Evolutionary conservation across 2,113 vertebrate species (phyloP), one percentile per base, ranked within the genome.

Genomic region (Actenoides hombroni): DNA sequence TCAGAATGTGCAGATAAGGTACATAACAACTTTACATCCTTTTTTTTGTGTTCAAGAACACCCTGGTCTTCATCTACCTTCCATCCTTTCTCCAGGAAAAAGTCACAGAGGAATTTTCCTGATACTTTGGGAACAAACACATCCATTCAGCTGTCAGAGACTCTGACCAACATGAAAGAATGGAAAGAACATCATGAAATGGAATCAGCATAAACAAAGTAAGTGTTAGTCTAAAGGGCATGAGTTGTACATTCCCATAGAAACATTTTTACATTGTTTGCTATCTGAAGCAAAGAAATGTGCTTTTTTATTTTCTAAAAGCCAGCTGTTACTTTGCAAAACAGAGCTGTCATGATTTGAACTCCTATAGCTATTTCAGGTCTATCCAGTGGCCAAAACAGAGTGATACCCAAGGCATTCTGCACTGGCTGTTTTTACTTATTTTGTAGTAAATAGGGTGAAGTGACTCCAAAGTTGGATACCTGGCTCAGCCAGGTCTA

Each of bases 401-500:
- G 13, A 19, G 15, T 44, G 59, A 40, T 7, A 39, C 17, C 56
- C 23, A 56, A 71, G 11, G 2, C 16, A 23, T 68, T 61, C 44
- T 57, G 40, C 16, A 31, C 7, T 7, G 29, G 8, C 6, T 7
- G 1, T 13, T 15, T 84, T 39, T 0, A n/a, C 0, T 1, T 53
- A 31, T 90, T 90, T 93, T 57, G 17, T 12, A 53, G 26, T 21
- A 69, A 90, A 70, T 16, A 70, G 7, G 16, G 39, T 63, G 10
- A 86, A 77, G n/a, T 59, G 0, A 10, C 70, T 83, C 28, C 59
- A 20, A 18, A 67, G 37, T 28, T 1, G 1, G 26, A 46, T 26
- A 77, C 18, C 15, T 70, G 39, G 1, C 29, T 85, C 44, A 77
- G 24, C 20, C 35, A 83, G 9, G 14, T 73, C 57, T 83, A 35